phyloP scores from a whole-genome alignment of 1,140 invertebrate genomes.

The Panagrolaimus sp. region DNA sequence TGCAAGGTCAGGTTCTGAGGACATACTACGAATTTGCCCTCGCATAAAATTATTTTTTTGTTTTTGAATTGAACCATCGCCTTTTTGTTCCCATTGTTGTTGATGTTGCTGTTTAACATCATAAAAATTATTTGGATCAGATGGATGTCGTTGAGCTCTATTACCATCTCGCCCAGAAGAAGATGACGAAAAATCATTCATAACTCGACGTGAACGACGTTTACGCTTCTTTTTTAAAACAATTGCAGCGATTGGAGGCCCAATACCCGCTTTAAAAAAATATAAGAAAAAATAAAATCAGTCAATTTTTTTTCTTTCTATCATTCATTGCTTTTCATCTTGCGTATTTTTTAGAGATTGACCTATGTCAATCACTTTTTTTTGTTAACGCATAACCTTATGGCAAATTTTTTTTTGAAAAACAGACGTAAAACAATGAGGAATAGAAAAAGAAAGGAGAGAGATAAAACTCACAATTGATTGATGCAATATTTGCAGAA shows the following conservation, averaged over 20 bases:
- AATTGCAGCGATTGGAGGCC: slow-evolving; percentile 18
- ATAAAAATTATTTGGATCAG: too few relatives aligned
- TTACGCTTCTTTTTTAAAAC: slow-evolving; percentile 24
- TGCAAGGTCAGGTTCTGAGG: slow-evolving; percentile 1
- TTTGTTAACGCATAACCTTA: slow-evolving; percentile 13
- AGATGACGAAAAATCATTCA: background rate
- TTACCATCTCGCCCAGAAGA: too few relatives aligned
- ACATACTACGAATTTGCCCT: slow-evolving; percentile 8
- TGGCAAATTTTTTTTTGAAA: background rate
- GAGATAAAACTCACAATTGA: slow-evolving; percentile 16
- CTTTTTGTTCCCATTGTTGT: too few relatives aligned
- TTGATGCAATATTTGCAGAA: slow-evolving; percentile 15
- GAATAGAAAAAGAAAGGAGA: background rate
- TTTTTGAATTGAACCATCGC: too few relatives aligned
- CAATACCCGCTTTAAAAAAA: slow-evolving; percentile 18
- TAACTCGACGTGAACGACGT: slow-evolving; percentile 15
- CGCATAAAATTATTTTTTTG: too few relatives aligned
- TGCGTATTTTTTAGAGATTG: background rate
- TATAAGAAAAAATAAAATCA: background rate
- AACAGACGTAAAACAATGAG: background rate
- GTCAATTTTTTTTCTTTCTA: slow-evolving; percentile 4
- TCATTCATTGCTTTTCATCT: too few relatives aligned
- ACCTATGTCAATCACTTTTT: slow-evolving; percentile 9
- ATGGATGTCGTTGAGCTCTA: too few relatives aligned
- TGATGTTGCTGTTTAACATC: too few relatives aligned